phyloP scores from a whole-genome alignment of 2,888 invertebrate species.

The Toxonevra muliebris region DNA sequence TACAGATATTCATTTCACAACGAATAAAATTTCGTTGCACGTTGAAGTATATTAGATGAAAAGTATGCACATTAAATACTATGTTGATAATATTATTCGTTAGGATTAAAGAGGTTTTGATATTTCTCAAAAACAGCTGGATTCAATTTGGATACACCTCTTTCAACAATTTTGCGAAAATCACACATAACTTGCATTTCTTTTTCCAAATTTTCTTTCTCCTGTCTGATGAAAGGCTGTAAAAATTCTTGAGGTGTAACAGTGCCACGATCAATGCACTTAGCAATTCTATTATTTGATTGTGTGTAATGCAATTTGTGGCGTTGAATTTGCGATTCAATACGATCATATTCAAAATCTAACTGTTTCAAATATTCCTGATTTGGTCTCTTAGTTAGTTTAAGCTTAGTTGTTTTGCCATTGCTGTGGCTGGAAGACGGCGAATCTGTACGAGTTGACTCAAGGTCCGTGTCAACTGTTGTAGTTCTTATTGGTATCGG shows the following conservation, averaged over 20 bases:
- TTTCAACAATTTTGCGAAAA: conserved; percentile 52
- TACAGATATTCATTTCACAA: too few species aligned
- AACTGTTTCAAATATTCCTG: conserved; percentile 32
- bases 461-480: too few species aligned
- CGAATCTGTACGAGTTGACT: not conserved
- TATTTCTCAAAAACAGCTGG: conserved; percentile 49
- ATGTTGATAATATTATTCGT: not conserved
- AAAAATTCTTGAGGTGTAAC: conserved; percentile 28
- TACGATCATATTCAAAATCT: conserved; percentile 43
- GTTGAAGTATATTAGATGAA: not conserved
- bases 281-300: conserved; percentile 22
- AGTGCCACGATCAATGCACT: conserved; percentile 27
- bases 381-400: too few species aligned
- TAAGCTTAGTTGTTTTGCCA: too few species aligned
- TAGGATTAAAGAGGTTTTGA: conserved; percentile 26
- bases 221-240: conserved; percentile 37
- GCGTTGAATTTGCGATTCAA: conserved; percentile 40
- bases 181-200: conserved; percentile 47
- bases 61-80: not conserved
- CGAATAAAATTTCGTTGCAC: too few species aligned
- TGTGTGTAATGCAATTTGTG: conserved; percentile 38
- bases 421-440: too few species aligned
- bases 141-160: conserved; percentile 46
- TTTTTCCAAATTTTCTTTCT: conserved; percentile 43
- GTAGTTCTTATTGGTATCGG: conserved; percentile 9